Evolutionary conservation across 2,888 invertebrate genomes (phyloP).

Genomic region (Drosophila sordidapex): DNA sequence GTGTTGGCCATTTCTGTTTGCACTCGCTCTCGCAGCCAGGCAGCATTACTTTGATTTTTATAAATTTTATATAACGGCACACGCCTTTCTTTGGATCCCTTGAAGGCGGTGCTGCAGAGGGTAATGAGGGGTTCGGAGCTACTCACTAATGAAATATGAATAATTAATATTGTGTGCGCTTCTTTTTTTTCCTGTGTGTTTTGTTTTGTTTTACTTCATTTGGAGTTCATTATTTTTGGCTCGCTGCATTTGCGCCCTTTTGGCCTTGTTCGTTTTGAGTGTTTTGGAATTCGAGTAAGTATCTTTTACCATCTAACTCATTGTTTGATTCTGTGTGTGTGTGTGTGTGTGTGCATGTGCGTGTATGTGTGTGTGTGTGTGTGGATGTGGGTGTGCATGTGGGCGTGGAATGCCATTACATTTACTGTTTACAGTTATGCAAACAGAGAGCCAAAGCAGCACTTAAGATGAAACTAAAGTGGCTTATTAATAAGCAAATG

Average conservation of each 20-base stretch:
- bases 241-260: conserved; percentile 51
- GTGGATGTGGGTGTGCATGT: background rate
- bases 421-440: conserved; percentile 2
- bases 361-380: no score
- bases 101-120: conserved; percentile 3
- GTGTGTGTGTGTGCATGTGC: background rate
- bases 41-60: conserved; percentile 74
- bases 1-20: conserved; percentile 6
- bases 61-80: conserved; percentile 69
- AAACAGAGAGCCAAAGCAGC: conserved; percentile 7
- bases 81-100: conserved; percentile 51
- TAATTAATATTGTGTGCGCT: conserved; percentile 74
- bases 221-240: conserved; percentile 76
- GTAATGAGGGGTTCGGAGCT: conserved; percentile 30
- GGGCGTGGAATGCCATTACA: conserved; percentile 7
- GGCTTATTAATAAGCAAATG: conserved; percentile 34
- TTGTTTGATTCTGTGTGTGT: conserved; percentile 20
- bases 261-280: background rate
- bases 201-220: conserved; percentile 67
- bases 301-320: conserved; percentile 11
- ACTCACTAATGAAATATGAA: conserved; percentile 78
- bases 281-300: conserved; percentile 22
- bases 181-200: conserved; percentile 52
- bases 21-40: conserved; percentile 1
- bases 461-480: conserved; percentile 25